Evolutionary conservation across 2,888 invertebrate species (phyloP).

Genomic region (Chymomyza caudatula): DNA sequence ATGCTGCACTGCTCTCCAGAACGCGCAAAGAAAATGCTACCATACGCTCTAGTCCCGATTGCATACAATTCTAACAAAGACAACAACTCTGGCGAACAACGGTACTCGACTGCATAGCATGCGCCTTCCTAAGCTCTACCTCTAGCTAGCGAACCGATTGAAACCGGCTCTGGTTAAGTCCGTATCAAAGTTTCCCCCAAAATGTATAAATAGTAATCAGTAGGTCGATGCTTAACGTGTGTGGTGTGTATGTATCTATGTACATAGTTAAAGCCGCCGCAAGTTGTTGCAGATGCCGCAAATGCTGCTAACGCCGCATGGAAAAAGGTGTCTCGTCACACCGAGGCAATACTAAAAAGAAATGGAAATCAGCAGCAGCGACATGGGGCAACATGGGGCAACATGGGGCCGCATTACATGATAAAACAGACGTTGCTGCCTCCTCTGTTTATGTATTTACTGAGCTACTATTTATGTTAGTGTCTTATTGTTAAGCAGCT

Average conservation of each 20-base stretch:
- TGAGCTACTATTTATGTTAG: too few relatives aligned
- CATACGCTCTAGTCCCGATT: not conserved
- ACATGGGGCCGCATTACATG: too few relatives aligned
- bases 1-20: slow-evolving; percentile 30
- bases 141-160: not conserved
- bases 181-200: not conserved
- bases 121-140: not conserved
- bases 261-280: not conserved
- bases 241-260: not conserved
- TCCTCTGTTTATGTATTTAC: too few relatives aligned
- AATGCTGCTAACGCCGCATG: too few relatives aligned
- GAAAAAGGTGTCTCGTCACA: too few relatives aligned
- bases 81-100: not conserved
- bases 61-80: not conserved
- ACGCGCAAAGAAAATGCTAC: not conserved
- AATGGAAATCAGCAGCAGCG: too few relatives aligned
- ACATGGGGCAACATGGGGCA: too few relatives aligned
- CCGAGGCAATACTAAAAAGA: too few relatives aligned
- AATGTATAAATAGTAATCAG: not conserved
- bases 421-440: too few relatives aligned
- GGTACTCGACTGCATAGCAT: not conserved
- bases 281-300: not conserved
- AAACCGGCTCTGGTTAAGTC: not conserved
- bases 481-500: not conserved
- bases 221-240: not conserved